A percentile compares a stretch with the other conserved stretches of the same genome.
Evolutionary conservation across 2,888 invertebrate species (phyloP).

Genomic region (Hymenopus coronatus): DNA sequence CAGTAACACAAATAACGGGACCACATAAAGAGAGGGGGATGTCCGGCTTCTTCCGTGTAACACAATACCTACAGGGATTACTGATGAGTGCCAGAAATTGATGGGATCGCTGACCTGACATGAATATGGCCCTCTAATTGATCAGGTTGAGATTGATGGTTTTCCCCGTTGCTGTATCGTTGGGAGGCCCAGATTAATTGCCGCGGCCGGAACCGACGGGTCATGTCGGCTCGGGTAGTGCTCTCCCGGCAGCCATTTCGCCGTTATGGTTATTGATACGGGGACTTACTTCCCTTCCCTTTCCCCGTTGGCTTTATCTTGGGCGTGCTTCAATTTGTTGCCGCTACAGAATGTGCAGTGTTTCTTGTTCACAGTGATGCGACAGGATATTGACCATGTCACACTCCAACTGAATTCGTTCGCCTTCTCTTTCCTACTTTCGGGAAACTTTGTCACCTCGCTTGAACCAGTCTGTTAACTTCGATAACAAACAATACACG

Average conservation of each 20-base stretch:
- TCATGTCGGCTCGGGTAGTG: neutral
- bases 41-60: neutral
- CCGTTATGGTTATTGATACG: conserved; percentile 5
- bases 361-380: neutral
- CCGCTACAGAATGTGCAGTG: neutral
- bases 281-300: conserved; percentile 30
- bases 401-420: neutral
- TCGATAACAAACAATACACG: neutral
- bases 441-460: neutral
- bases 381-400: neutral
- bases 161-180: neutral
- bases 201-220: conserved; percentile 3
- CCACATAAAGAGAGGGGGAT: neutral
- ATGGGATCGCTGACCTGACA: neutral
- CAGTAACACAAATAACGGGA: neutral
- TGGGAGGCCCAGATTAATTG: conserved; percentile 7
- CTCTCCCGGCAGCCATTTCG: conserved; percentile 9
- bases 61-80: neutral
- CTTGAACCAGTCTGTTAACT: neutral
- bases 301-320: neutral
- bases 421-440: neutral
- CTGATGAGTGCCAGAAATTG: neutral
- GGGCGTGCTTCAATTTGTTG: neutral
- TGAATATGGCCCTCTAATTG: conserved; percentile 24
- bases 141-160: conserved; percentile 23